Evolutionary conservation across 1,140 invertebrate genomes (phyloP), one percentile per base, ranked within the genome.

Genomic region (Reticulitermes speratus): DNA sequence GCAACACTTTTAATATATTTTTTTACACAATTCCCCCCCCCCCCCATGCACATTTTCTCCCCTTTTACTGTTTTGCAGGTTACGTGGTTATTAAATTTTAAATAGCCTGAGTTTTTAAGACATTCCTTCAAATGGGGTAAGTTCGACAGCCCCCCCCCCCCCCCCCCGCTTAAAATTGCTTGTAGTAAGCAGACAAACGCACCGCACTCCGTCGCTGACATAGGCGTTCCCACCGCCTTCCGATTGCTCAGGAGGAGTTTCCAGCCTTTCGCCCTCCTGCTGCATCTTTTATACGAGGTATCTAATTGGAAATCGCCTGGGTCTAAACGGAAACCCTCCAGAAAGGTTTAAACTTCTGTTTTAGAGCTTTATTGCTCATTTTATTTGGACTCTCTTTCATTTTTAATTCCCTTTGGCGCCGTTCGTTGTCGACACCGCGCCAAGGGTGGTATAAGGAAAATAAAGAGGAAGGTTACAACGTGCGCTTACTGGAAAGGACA

Each of bases 221-320:
- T 52, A 16, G 52, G 9, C 2, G 9, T 52, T 16, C 52, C 52
- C 14, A 21, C 19, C 52, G 8, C 52, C 52, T 55, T 21, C 19
- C 52, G 16, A 19, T 55, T 19, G 19, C 16, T 55, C 52, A 55
- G 19, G 19, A 55, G 52, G 14, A 55, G 52, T 21, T 48, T 65
- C 59, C n/a, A 12, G 9, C 65, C 65, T n/a, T 25, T 75, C 65
- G 25, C n/a, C 65, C n/a, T 30, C n/a, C 65, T 30, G 65, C 65
- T 75, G 65, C n/a, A 55, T 19, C 45, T 48, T 82, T 32, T 82
- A 82, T 44, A 84, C 83, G 83, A 84, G 83, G 83, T 32, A 84
- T 52, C 83, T 84, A 84, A 84, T 84, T 84, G 83, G 83, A 84
- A 84, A 84, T 84, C 83, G 83, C 83, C 8, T 44, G 83, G 83